Evolutionary conservation across 1,140 invertebrate genomes (phyloP), one percentile per base, ranked within the genome.

Genomic region (Drosophila equinoxialis): DNA sequence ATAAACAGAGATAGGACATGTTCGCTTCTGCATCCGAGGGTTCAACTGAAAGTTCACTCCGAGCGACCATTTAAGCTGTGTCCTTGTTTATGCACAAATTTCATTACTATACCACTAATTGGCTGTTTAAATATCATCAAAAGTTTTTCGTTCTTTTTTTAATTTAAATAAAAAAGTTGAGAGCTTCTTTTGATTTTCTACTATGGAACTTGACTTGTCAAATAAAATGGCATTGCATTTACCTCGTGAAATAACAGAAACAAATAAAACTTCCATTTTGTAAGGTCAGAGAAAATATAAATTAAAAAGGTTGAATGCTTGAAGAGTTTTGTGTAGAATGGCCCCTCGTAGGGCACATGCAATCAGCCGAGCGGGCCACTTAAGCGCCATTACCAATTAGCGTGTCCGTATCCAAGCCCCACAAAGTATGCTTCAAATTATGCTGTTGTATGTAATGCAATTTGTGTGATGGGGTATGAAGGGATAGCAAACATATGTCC

Each of bases 351-450:
- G 14, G 45, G 8, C 8, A 23, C 20, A 51, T 51, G 48, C 26
- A 17, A 68, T 61, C 23, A 30, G 62, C 23, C 54, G 54, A 42
- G 26, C 74, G 68, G 45, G 64, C 71, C 82, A 86, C 75, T 81
- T 72, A 35, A 65, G 75, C 73, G 79, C 83, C 83, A 87, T 83
- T 83, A 86, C 83, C 83, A 86, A 86, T 86, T 86, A 86, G 83
- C 74, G 79, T 83, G 67, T 35, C 64, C 67, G 35, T 54, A 33
- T 67, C 45, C 72, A 64, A 71, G 84, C 74, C 67, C 79, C 54
- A 67, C 41, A 79, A 83, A 83, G 83, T 71, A 71, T 87, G 79
- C 79, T 86, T 79, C 83, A 86, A 81, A 86, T 80, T 80, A 75
- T 80, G 63, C 69, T 67, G 72, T 75, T 67, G 64, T 61, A 71